phyloP scores from a whole-genome alignment of 2,888 invertebrate species.

The Sarcophaga variegata region DNA sequence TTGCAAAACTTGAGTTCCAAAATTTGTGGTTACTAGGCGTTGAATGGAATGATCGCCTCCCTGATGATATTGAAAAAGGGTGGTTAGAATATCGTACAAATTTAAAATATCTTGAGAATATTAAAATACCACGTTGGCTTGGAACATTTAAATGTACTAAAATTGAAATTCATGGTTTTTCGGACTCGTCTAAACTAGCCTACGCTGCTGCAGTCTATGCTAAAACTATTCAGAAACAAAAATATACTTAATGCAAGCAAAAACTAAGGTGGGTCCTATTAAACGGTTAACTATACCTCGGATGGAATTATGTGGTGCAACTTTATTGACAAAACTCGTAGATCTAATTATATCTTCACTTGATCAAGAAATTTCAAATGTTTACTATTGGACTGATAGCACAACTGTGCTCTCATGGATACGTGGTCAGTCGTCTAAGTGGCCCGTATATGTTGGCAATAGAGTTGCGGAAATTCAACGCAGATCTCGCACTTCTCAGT shows the following conservation, averaged over 20 bases:
- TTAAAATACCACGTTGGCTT: constrained; percentile 56
- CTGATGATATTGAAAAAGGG: not conserved
- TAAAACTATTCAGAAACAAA: not conserved
- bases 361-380: constrained; percentile 3
- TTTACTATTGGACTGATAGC: constrained; percentile 52
- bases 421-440: constrained; percentile 23
- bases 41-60: constrained; percentile 49
- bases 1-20: constrained; percentile 51
- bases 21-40: constrained; percentile 46
- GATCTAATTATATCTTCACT: constrained; percentile 13
- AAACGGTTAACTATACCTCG: constrained; percentile 15
- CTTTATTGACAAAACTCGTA: constrained; percentile 13
- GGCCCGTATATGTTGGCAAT: not conserved
- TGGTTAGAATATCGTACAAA: constrained; percentile 50
- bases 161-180: constrained; percentile 55
- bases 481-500: not conserved
- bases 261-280: constrained; percentile 44
- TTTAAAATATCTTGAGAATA: constrained; percentile 37
- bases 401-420: constrained; percentile 57
- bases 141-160: not conserved
- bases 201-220: constrained; percentile 55
- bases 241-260: no score
- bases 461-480: not conserved
- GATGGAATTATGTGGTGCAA: constrained; percentile 34
- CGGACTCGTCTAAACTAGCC: constrained; percentile 38